Base-by-base conservation (phyloP, 2,888 invertebrate species). In the Drosophila paucipuncta region DNA sequence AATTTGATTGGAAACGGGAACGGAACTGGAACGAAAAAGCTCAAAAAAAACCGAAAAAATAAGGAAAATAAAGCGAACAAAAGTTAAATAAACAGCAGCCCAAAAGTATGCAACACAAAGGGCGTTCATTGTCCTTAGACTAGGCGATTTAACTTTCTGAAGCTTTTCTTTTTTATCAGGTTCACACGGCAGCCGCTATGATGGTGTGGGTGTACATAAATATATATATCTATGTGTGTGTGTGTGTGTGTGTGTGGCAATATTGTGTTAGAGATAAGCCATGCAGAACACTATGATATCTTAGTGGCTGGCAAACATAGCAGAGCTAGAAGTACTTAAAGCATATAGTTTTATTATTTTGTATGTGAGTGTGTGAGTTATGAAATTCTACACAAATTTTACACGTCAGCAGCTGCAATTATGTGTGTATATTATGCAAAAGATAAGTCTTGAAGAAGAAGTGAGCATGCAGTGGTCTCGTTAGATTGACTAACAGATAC, bases 41-140 rank as follows among this genome's bases (percentile, higher is more conserved):
- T 2, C 28, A 22, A 18, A 33, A 25, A 13, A 28, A 31, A 16
- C 2, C 0, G 6, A 25, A 16, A 47, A 16, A 16, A 16, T 25
- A 47, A 25, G 25, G 16, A 25, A 10, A 58, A 41, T 41, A 9
- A 55, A n/a, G 54, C 25, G 39, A 28, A 35, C 47, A 75, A 50
- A 71, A 79, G 64, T 43, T 54, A 73, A 80, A 66, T 57, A 73
- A 73, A 68, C 41, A 68, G 35, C 22, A 58, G 71, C 71, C 31
- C 31, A 52, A 55, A 78, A 73, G 60, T 78, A 63, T 53, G 68
- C 59, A 60, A 50, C 6, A 58, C 43, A 74, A 78, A 78, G 64
- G 43, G 50, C 33, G 50, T 66, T 61, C 70, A 61, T 74, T 78
- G 64, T 67, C 66, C 70, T 63, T 41, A 9, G 47, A 5, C 18